phyloP scores from a whole-genome alignment of 2,113 vertebrate genomes.

The Pseudopipra pipra region DNA sequence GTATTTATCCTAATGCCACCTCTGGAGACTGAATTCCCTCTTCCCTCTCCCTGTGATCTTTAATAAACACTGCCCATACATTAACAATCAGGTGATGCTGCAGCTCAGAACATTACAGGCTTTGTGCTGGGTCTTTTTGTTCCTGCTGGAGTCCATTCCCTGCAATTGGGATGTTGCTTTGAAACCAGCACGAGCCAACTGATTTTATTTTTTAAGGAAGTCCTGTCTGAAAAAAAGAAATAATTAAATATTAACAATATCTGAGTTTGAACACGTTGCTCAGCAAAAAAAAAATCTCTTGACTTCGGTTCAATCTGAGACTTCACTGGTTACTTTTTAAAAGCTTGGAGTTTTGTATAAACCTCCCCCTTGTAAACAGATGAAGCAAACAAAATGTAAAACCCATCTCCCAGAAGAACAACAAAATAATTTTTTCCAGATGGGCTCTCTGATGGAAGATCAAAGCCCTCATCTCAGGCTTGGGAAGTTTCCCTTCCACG shows the following conservation, averaged over 20 bases:
- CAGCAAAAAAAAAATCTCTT: not conserved
- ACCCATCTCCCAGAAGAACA: constrained; percentile 23
- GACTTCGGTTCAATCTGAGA: not conserved
- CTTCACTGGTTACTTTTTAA: not conserved
- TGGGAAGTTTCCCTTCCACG: constrained; percentile 26
- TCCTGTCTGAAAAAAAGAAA: not conserved
- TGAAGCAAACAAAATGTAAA: constrained; percentile 48
- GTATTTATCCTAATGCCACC: not conserved
- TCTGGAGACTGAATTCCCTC: not conserved
- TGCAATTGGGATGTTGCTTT: not conserved
- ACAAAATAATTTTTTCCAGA: constrained; percentile 51
- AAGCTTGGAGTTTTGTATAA: not conserved
- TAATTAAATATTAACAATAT: not conserved
- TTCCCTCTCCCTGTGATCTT: not conserved
- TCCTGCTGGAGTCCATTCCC: not conserved
- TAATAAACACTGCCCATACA: not conserved
- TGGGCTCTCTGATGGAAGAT: constrained; percentile 47
- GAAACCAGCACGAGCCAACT: not conserved
- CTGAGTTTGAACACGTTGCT: not conserved
- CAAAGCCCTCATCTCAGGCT: constrained; percentile 28
- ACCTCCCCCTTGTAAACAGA: constrained; percentile 6
- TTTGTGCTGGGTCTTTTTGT: not conserved
- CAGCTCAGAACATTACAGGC: not conserved
- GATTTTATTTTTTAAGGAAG: not conserved
- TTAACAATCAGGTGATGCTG: not conserved